A percentile compares a stretch with the other conserved stretches of the same genome.
Evolutionary conservation across 2,113 vertebrate genomes (phyloP).

Genomic region (Otocyon megalotis): DNA sequence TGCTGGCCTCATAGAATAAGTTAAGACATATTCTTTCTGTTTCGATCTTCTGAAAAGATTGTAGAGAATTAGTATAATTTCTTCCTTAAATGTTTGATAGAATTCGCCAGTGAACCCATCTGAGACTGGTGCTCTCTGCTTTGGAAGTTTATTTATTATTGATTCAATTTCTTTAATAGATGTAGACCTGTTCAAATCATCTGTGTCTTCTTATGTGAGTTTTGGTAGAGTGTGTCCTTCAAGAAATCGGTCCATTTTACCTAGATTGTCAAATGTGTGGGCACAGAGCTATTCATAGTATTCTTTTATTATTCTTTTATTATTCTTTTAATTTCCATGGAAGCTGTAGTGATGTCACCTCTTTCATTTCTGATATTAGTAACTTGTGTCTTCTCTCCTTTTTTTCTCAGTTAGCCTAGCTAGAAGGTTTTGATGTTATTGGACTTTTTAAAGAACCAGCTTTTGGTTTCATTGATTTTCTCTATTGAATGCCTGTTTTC

Average conservation of each 20-base stretch:
- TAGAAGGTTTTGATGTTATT: neutral
- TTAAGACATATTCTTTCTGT: neutral
- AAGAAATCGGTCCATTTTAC: neutral
- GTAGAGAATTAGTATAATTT: neutral
- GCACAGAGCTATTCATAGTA: neutral
- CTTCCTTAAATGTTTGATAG: neutral
- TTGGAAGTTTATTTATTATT: neutral
- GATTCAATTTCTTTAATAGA: neutral
- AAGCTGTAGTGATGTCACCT: neutral
- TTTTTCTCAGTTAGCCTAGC: neutral
- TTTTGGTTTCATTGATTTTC: neutral
- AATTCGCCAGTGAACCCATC: neutral
- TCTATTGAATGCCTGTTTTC: neutral
- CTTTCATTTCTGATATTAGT: neutral
- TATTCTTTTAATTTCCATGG: neutral
- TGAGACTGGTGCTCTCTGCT: neutral
- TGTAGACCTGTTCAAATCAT: neutral
- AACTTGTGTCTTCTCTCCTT: neutral
- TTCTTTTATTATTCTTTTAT: neutral
- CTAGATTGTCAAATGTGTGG: neutral
- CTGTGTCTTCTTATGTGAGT: neutral
- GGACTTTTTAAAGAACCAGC: neutral
- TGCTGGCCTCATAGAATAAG: neutral
- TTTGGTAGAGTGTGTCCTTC: neutral
- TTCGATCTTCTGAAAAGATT: neutral